Conservation (phyloP, 2,797 vertebrate genomes). For the Acestrorhynchus altus region DNA sequence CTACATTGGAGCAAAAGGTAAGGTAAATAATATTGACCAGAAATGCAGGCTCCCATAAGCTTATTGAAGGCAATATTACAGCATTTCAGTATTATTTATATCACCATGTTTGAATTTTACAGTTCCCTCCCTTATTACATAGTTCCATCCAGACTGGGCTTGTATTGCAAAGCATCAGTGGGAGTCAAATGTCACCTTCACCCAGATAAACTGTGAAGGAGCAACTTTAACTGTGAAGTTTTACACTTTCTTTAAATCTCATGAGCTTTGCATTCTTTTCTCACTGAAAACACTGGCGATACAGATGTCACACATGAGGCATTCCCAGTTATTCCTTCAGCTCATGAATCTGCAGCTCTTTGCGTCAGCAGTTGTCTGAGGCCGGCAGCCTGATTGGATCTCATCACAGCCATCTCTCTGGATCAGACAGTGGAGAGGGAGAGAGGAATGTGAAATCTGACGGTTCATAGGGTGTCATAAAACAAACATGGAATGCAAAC, state of each 20-base stretch:
- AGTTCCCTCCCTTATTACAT: no score
- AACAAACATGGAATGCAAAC: constrained; percentile 50
- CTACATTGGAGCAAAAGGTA: no score
- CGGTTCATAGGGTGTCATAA: constrained; percentile 48
- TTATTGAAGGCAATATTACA: no score
- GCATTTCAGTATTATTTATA: no score
- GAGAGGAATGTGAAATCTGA: constrained; percentile 59
- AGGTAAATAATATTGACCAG: no score
- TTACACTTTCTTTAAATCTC: not conserved
- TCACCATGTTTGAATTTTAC: no score
- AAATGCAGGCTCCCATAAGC: no score
- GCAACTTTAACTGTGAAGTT: not conserved
- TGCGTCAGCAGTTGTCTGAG: constrained; percentile 28
- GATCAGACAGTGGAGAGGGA: constrained; percentile 29
- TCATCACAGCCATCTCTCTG: constrained; percentile 48
- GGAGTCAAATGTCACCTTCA: not conserved
- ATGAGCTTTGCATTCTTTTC: not conserved
- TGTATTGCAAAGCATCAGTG: not conserved
- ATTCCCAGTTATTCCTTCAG: not conserved
- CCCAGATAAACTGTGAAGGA: not conserved
- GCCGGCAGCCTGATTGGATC: constrained; percentile 46
- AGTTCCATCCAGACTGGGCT: no score
- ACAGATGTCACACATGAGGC: not conserved
- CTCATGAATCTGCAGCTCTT: not conserved
- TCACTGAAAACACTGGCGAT: not conserved